A percentile compares a stretch with the other conserved stretches of the same genome.
These are phyloP conservation scores for Chymomyza fuscimana DNA, from an alignment of 2,888 invertebrate species.

Conservation along the genomic window DNA sequence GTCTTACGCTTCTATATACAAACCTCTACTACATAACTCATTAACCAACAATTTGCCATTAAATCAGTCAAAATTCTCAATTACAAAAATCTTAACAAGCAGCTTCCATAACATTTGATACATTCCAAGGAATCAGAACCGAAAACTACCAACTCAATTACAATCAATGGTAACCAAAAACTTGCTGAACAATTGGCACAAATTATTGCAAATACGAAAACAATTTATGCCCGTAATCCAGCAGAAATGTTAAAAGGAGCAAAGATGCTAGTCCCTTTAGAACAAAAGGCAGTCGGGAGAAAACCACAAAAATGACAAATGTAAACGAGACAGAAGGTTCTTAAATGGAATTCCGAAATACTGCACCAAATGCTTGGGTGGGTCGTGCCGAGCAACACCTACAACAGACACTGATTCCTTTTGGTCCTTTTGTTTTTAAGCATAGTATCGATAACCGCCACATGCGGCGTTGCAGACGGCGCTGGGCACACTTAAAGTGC, in stretches of 20 bases:
- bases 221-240: conserved; percentile 38
- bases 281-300: conserved; percentile 40
- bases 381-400: conserved; percentile 63
- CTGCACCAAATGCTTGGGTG: conserved; percentile 42
- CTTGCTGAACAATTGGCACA: conserved; percentile 43
- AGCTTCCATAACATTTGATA: conserved; percentile 29
- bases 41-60: not conserved
- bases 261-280: not conserved
- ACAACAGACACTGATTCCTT: conserved; percentile 50
- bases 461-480: conserved; percentile 70
- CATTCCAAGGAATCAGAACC: not conserved
- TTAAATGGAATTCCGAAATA: conserved; percentile 10
- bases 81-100: not conserved
- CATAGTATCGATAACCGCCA: conserved; percentile 32
- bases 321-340: conserved; percentile 57
- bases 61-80: not conserved
- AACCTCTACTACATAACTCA: not conserved
- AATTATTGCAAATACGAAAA: conserved; percentile 55
- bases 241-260: conserved; percentile 20
- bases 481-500: conserved; percentile 53
- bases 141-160: conserved; percentile 29
- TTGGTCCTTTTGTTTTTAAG: conserved; percentile 24
- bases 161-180: conserved; percentile 18
- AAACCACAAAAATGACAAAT: conserved; percentile 67
- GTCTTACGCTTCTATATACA: too few species aligned